A percentile compares a stretch with the other conserved stretches of the same genome.
These are phyloP conservation scores for Cremastinae sp. DNA, from an alignment of 2,888 invertebrate genomes.

Conservation along the genomic window DNA sequence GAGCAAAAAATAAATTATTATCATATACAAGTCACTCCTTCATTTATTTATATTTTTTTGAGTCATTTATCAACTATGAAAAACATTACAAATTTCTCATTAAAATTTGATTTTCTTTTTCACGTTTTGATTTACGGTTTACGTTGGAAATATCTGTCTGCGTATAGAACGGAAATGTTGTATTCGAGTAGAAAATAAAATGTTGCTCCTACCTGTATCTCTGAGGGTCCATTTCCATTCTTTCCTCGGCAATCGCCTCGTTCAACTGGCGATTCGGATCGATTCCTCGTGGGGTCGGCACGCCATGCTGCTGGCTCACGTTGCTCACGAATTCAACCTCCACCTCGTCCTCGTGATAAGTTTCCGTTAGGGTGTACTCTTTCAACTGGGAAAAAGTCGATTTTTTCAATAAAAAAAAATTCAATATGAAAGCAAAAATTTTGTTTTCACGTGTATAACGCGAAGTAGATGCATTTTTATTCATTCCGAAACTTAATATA, in stretches of 20 bases:
- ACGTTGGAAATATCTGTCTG: too few species aligned
- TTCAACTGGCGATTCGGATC: slow-evolving; percentile 87
- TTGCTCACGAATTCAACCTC: slow-evolving; percentile 79
- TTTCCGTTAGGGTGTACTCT: slow-evolving; percentile 93
- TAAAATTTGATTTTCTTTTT: too few species aligned
- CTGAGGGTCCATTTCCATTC: slow-evolving; percentile 83
- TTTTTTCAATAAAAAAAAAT: slow-evolving; percentile 10
- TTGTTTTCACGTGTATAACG: neutral
- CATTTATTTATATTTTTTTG: too few species aligned
- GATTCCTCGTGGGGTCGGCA: slow-evolving; percentile 82
- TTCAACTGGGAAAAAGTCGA: slow-evolving; percentile 89
- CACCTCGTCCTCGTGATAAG: slow-evolving; percentile 91
- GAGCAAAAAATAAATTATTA: too few species aligned
- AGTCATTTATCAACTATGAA: too few species aligned
- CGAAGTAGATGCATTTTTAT: too few species aligned
- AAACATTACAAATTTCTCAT: too few species aligned
- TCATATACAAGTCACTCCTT: too few species aligned
- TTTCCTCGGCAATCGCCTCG: slow-evolving; percentile 90
- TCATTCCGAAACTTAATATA: too few species aligned
- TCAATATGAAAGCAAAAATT: neutral
- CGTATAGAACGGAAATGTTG: neutral
- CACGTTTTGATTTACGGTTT: too few species aligned
- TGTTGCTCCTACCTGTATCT: slow-evolving; percentile 79
- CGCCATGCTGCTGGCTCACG: slow-evolving; percentile 71
- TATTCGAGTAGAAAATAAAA: slow-evolving; percentile 35